Percentiles rank a stretch among this genome's conserved stretches.
Conservation (phyloP, 2,113 vertebrate species). For the Willisornis vidua region DNA sequence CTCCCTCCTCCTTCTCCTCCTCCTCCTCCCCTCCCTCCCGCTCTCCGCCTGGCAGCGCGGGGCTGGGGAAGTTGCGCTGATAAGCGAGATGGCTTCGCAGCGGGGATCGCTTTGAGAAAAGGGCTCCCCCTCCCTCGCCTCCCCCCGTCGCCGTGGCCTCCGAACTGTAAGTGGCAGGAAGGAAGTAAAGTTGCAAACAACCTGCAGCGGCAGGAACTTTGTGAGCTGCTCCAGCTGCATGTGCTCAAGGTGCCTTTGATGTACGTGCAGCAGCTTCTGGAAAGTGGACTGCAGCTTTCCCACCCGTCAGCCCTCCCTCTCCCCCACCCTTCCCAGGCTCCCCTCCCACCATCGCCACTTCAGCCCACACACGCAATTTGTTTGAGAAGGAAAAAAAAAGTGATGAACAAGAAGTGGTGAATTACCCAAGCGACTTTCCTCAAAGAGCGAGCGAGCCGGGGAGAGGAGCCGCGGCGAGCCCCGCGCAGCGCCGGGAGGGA, state of each 20-base stretch:
- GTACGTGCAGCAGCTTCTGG: slow-evolving; percentile 31
- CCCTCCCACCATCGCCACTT: slow-evolving; percentile 3
- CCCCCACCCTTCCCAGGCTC: neutral
- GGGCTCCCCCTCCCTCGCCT: neutral
- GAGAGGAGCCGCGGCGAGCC: neutral
- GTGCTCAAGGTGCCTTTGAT: slow-evolving; percentile 70
- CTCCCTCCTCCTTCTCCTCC: neutral
- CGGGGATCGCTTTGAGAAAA: slow-evolving; percentile 9
- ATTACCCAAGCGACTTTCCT: slow-evolving; percentile 33
- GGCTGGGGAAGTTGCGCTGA: neutral
- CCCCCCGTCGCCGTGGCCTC: neutral
- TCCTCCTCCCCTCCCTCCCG: neutral
- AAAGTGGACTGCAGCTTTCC: slow-evolving; percentile 44
- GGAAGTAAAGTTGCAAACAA: slow-evolving; percentile 63
- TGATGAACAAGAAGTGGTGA: slow-evolving; percentile 49
- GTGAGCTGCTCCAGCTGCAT: slow-evolving; percentile 17
- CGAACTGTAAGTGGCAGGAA: slow-evolving; percentile 57
- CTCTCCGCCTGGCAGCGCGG: neutral
- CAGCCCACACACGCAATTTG: slow-evolving; percentile 41
- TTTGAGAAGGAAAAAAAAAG: slow-evolving; percentile 3
- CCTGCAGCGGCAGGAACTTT: slow-evolving; percentile 65
- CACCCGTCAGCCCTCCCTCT: neutral
- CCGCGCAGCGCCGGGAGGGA: neutral
- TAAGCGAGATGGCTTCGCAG: slow-evolving; percentile 30
- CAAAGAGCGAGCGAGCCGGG: neutral